These are phyloP conservation scores for Pachyuromys duprasi DNA, from an alignment of 2,797 vertebrate species.

Conservation along the genomic window DNA sequence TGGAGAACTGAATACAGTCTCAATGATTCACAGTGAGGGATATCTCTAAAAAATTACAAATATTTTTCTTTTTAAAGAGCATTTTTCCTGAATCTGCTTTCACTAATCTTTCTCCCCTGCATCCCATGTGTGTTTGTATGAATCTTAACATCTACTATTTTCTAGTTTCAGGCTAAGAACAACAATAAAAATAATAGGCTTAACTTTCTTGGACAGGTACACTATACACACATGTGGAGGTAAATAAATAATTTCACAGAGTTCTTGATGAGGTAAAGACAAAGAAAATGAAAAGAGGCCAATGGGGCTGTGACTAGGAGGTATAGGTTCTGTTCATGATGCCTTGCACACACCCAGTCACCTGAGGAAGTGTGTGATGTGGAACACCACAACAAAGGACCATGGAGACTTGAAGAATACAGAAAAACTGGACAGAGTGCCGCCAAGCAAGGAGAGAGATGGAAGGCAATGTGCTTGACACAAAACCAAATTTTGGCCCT, in stretches of 20 bases:
- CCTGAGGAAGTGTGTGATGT: not conserved
- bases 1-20: not conserved
- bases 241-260: constrained; percentile 13
- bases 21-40: not conserved
- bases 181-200: not conserved
- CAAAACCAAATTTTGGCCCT: not conserved
- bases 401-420: not conserved
- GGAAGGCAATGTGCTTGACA: not conserved
- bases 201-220: not conserved
- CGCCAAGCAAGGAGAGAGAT: not conserved
- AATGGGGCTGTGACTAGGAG: too few relatives aligned
- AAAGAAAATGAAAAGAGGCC: not conserved
- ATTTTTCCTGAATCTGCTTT: too few relatives aligned
- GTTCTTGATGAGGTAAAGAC: not conserved
- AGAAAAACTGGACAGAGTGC: not conserved
- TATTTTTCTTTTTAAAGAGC: too few relatives aligned
- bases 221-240: not conserved
- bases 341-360: not conserved
- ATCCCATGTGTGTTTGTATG: not conserved
- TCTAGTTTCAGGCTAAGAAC: not conserved
- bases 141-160: constrained; percentile 6
- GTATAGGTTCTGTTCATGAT: not conserved
- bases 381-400: not conserved
- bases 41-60: not conserved
- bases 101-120: too few relatives aligned